Percentiles rank a stretch among this genome's conserved stretches.
phyloP scores from a whole-genome alignment of 2,888 invertebrate genomes.

The Liodrosophila aerea region DNA sequence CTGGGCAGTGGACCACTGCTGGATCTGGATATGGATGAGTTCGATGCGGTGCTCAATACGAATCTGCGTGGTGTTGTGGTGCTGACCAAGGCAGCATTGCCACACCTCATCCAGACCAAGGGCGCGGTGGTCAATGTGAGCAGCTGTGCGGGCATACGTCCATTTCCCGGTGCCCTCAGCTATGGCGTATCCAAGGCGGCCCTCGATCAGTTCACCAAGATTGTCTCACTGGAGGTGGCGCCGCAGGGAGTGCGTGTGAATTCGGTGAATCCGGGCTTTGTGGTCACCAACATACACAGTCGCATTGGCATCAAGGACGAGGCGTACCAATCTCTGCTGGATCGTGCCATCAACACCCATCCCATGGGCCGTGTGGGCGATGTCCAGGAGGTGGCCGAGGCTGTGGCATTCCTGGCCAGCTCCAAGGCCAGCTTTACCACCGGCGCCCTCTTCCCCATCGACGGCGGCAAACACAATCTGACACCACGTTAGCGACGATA shows the following conservation, averaged over 20 bases:
- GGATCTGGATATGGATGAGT: conserved; percentile 90
- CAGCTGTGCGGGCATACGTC: conserved; percentile 92
- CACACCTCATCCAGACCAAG: conserved; percentile 89
- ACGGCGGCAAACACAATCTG: conserved; percentile 86
- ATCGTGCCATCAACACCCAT: conserved; percentile 91
- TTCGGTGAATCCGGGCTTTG: conserved; percentile 95
- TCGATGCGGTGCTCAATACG: conserved; percentile 91
- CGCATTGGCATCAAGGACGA: conserved; percentile 88
- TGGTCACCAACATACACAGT: conserved; percentile 92
- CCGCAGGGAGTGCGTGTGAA: conserved; percentile 92
- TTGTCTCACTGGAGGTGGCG: conserved; percentile 92
- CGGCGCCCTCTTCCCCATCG: conserved; percentile 87
- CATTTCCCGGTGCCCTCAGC: conserved; percentile 93
- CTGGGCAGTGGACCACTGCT: conserved; percentile 90
- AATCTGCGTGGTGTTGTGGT: conserved; percentile 91
- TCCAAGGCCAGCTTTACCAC: conserved; percentile 88
- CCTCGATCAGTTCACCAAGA: conserved; percentile 94
- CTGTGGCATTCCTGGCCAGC: conserved; percentile 94
- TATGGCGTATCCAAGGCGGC: conserved; percentile 97
- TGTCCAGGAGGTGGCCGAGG: conserved; percentile 91
- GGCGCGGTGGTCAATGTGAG: conserved; percentile 96
- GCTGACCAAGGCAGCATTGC: conserved; percentile 91
- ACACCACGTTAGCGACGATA: conserved; percentile 85
- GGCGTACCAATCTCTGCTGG: conserved; percentile 89
- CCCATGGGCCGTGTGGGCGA: conserved; percentile 92